These are phyloP conservation scores for Drosophila littoralis DNA, from an alignment of 1,140 invertebrate species.

Conservation along the genomic window DNA sequence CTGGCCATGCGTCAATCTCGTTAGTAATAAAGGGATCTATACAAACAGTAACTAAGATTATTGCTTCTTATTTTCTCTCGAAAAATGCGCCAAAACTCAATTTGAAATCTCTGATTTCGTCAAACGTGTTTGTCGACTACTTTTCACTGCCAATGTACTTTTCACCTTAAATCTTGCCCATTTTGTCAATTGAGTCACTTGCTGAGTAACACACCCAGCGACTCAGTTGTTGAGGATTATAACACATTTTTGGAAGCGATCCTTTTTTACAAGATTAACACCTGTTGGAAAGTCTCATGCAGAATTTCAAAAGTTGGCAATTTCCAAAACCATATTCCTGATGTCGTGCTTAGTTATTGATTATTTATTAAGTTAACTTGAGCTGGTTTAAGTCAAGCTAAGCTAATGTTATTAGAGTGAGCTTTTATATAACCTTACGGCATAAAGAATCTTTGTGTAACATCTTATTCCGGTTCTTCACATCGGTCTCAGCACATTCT, in stretches of 20 bases:
- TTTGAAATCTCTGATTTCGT: neutral
- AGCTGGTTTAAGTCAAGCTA: too few species aligned
- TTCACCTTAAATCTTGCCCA: neutral
- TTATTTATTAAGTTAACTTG: too few species aligned
- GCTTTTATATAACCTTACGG: too few species aligned
- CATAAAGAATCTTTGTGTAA: too few species aligned
- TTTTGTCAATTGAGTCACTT: neutral
- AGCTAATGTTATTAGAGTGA: too few species aligned
- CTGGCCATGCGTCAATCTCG: conserved; percentile 33
- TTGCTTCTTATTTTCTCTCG: neutral
- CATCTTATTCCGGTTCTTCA: too few species aligned
- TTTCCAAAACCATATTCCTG: too few species aligned
- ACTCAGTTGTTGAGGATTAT: neutral
- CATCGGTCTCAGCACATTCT: too few species aligned
- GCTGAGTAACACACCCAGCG: neutral
- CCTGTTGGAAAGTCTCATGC: too few species aligned
- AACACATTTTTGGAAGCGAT: neutral
- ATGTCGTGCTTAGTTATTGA: too few species aligned
- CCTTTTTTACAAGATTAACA: too few species aligned
- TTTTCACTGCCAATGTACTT: neutral
- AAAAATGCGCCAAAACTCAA: neutral
- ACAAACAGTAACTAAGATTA: conserved; percentile 22
- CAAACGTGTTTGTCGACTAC: neutral
- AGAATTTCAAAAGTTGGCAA: too few species aligned
- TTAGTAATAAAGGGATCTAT: conserved; percentile 29